These are phyloP conservation scores for Alligator sinensis DNA, from an alignment of 2,113 vertebrate genomes.

Conservation along the genomic window DNA sequence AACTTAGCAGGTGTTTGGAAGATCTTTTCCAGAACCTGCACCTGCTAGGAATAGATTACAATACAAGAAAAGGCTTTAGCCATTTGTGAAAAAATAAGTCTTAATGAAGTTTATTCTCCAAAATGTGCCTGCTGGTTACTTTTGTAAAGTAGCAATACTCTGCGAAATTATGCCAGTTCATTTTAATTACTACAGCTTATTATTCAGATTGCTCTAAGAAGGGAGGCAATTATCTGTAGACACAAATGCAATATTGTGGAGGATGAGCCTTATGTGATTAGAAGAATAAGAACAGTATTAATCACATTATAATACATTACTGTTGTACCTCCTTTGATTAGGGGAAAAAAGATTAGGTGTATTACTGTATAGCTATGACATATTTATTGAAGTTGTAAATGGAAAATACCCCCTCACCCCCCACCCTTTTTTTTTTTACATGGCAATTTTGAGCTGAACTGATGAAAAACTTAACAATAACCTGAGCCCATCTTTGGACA, in stretches of 20 bases:
- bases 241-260: slow-evolving; percentile 71
- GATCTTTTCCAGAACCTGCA: slow-evolving; percentile 14
- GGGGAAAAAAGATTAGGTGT: slow-evolving; percentile 56
- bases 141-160: slow-evolving; percentile 48
- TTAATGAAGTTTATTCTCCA: slow-evolving; percentile 50
- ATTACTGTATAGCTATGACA: slow-evolving; percentile 58
- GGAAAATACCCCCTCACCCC: neutral
- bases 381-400: slow-evolving; percentile 59
- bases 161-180: slow-evolving; percentile 72
- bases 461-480: neutral
- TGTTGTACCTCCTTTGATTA: slow-evolving; percentile 48
- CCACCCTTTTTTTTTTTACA: slow-evolving; percentile 7
- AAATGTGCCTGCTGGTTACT: slow-evolving; percentile 48
- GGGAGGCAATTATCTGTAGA: slow-evolving; percentile 74
- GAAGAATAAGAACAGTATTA: slow-evolving; percentile 75
- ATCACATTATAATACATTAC: slow-evolving; percentile 69
- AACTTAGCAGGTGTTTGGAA: neutral
- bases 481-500: neutral
- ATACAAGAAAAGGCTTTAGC: slow-evolving; percentile 50
- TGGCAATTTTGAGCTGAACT: slow-evolving; percentile 44
- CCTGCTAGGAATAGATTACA: neutral
- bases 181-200: slow-evolving; percentile 74
- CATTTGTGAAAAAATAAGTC: slow-evolving; percentile 56
- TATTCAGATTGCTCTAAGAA: slow-evolving; percentile 66
- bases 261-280: slow-evolving; percentile 70